A percentile compares a stretch with the other conserved stretches of the same genome.
Evolutionary conservation across 2,113 vertebrate species (phyloP).

Genomic region (Ceratotherium simum): DNA sequence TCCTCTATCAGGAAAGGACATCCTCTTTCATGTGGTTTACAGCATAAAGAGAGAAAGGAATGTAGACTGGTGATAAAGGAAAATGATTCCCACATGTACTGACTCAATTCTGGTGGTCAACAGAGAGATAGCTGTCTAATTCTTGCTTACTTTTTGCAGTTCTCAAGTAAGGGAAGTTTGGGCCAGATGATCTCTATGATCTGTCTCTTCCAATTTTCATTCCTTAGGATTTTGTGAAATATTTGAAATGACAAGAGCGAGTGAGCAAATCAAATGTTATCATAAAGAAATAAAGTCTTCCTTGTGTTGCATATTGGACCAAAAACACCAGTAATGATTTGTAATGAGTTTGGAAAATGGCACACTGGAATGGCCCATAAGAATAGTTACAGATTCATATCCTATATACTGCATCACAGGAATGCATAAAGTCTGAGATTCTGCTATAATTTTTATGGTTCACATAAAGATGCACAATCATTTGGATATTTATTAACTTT

Average conservation of each 20-base stretch:
- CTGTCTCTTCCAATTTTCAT: not conserved
- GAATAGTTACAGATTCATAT: not conserved
- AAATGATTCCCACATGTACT: not conserved
- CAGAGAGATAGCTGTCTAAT: not conserved
- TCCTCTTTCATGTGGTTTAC: not conserved
- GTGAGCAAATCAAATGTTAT: not conserved
- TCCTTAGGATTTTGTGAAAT: not conserved
- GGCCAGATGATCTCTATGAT: not conserved
- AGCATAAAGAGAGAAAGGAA: not conserved
- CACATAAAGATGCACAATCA: not conserved
- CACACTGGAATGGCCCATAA: rapidly evolving
- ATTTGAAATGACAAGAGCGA: constrained; percentile 11
- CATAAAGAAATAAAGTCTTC: not conserved
- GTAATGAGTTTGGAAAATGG: not conserved
- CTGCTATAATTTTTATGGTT: not conserved
- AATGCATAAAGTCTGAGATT: not conserved
- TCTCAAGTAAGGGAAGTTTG: not conserved
- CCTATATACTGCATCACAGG: not conserved
- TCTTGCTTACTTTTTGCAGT: not conserved
- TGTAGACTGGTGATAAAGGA: not conserved
- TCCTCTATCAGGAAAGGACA: not conserved
- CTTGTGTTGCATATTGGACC: not conserved
- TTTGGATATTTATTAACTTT: not conserved
- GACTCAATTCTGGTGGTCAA: not conserved
- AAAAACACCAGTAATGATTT: not conserved